These are phyloP conservation scores for Ceuthmochares aereus DNA, from an alignment of 2,113 vertebrate genomes.

Conservation along the genomic window DNA sequence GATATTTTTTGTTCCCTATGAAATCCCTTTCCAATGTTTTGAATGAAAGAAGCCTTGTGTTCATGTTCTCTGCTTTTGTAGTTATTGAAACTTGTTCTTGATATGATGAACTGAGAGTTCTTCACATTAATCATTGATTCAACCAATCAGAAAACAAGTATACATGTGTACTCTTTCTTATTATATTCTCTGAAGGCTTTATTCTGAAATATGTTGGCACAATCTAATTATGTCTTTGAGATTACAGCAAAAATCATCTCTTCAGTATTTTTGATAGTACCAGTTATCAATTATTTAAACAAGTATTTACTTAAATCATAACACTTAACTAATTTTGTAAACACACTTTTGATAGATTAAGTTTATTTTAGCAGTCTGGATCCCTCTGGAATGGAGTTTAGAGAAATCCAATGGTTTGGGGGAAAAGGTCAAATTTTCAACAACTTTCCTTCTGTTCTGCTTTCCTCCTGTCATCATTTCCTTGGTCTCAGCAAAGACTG, in stretches of 20 bases:
- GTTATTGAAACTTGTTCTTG: neutral
- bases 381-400: neutral
- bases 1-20: neutral
- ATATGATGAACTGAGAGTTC: neutral
- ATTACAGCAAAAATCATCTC: neutral
- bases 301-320: neutral
- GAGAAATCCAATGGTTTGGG: neutral
- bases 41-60: neutral
- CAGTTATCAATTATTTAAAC: neutral
- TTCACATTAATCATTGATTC: neutral
- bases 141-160: neutral
- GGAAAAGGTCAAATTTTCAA: neutral
- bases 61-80: fast-evolving
- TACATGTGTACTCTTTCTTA: neutral
- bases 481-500: neutral
- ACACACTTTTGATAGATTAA: neutral
- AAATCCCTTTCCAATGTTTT: neutral
- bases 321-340: neutral
- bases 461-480: conserved; percentile 7
- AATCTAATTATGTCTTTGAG: neutral
- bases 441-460: neutral
- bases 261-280: neutral
- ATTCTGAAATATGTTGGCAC: neutral
- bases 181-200: neutral
- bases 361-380: neutral